Evolutionary conservation across 2,888 invertebrate species (phyloP).

Genomic region (Venusia cambrica): DNA sequence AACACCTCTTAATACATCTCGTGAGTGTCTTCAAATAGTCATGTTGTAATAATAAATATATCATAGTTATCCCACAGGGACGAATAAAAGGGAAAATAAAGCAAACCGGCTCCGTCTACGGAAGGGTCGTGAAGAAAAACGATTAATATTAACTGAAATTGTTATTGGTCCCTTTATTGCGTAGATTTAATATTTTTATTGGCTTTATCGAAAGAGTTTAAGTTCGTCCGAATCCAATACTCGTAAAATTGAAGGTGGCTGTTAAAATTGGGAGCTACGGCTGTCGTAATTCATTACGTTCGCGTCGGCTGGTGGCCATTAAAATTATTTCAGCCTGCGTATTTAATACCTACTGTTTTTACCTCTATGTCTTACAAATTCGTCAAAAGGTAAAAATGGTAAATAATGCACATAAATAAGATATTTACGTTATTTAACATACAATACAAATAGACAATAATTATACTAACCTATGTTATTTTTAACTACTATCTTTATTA

Average conservation of each 20-base stretch:
- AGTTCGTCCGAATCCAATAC: slow-evolving; percentile 48
- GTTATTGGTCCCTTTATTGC: slow-evolving; percentile 69
- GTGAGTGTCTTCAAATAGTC: slow-evolving; percentile 67
- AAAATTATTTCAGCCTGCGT: not conserved
- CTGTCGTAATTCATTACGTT: slow-evolving; percentile 27
- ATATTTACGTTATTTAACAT: too few relatives aligned
- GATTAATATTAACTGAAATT: slow-evolving; percentile 80
- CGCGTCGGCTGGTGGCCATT: slow-evolving; percentile 5
- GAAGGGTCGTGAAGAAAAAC: slow-evolving; percentile 78
- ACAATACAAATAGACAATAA: too few relatives aligned
- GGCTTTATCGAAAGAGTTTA: slow-evolving; percentile 67
- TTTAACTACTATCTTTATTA: too few relatives aligned
- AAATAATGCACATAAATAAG: too few relatives aligned
- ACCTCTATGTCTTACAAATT: too few relatives aligned
- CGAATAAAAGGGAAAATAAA: slow-evolving; percentile 77
- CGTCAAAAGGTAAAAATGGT: too few relatives aligned
- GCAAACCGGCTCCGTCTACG: slow-evolving; percentile 63
- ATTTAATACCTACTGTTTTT: too few relatives aligned
- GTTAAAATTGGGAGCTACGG: slow-evolving; percentile 35
- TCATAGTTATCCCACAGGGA: slow-evolving; percentile 72
- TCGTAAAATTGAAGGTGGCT: slow-evolving; percentile 44
- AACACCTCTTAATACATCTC: slow-evolving; percentile 68
- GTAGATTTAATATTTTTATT: slow-evolving; percentile 74
- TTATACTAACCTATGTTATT: too few relatives aligned
- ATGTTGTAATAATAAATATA: slow-evolving; percentile 76